A percentile compares a stretch with the other conserved stretches of the same genome.
Conservation (phyloP, 2,113 vertebrate genomes). For the Dicerorhinus sumatrensis region DNA sequence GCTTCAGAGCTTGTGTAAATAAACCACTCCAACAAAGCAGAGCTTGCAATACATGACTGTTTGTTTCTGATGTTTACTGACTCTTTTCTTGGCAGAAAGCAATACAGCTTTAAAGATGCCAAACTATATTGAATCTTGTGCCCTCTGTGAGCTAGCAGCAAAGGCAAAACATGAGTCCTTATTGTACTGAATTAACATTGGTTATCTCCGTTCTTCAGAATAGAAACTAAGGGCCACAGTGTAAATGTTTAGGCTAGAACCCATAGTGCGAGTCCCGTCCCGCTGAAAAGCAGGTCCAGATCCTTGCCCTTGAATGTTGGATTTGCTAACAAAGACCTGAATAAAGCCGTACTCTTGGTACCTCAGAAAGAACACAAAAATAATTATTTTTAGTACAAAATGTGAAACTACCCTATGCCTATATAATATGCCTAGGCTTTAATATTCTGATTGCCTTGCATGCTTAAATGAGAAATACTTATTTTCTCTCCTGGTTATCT, state of each 20-base stretch:
- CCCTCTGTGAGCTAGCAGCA: background rate
- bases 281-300: background rate
- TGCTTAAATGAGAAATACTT: constrained; percentile 54
- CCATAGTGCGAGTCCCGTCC: background rate
- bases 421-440: background rate
- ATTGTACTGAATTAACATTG: background rate
- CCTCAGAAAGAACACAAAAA: constrained; percentile 39
- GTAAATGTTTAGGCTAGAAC: background rate
- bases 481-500: constrained; percentile 38
- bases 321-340: constrained; percentile 40
- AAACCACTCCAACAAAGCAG: constrained; percentile 1
- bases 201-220: background rate
- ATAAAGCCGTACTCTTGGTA: background rate
- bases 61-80: constrained; percentile 50
- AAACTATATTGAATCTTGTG: background rate
- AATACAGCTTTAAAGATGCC: constrained; percentile 36
- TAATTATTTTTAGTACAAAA: constrained; percentile 53
- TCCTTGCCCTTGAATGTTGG: background rate
- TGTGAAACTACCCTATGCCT: background rate
- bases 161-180: background rate
- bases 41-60: background rate
- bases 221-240: background rate
- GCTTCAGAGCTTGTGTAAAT: constrained; percentile 26
- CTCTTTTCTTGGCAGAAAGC: constrained; percentile 54
- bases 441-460: constrained; percentile 22